A percentile compares a stretch with the other conserved stretches of the same genome.
phyloP scores from a whole-genome alignment of 2,797 vertebrate species.

The Pseudochromis fuscus region DNA sequence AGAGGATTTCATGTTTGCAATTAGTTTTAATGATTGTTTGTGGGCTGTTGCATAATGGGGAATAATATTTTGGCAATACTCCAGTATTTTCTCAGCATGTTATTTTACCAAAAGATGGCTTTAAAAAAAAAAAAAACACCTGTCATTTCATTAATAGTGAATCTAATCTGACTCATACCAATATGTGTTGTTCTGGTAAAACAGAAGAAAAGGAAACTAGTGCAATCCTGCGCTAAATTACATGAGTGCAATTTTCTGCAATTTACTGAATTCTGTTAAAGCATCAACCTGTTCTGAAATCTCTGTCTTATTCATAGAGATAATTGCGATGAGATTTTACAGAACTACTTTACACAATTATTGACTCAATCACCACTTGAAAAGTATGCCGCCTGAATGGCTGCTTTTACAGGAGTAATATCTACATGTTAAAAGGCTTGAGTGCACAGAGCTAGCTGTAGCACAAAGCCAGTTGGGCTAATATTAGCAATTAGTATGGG shows the following conservation, averaged over 20 bases:
- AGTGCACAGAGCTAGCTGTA: background rate
- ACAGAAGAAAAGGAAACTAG: background rate
- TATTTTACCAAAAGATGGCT: slow-evolving; percentile 12
- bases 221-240: background rate
- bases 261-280: background rate
- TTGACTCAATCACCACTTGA: slow-evolving; percentile 9
- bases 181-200: background rate
- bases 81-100: slow-evolving; percentile 2
- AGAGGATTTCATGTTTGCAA: slow-evolving; percentile 47
- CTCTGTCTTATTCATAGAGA: background rate
- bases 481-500: slow-evolving; percentile 24
- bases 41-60: slow-evolving; percentile 29
- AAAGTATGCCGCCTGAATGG: slow-evolving; percentile 6
- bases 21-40: slow-evolving; percentile 50
- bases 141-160: background rate
- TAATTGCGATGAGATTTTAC: background rate
- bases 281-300: background rate
- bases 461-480: slow-evolving; percentile 30
- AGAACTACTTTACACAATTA: background rate
- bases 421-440: background rate
- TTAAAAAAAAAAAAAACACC: slow-evolving; percentile 1
- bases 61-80: slow-evolving; percentile 43
- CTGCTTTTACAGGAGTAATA: background rate
- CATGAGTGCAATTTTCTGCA: background rate
- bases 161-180: background rate